phyloP scores from a whole-genome alignment of 1,140 invertebrate genomes.

The Oppia nitens region DNA sequence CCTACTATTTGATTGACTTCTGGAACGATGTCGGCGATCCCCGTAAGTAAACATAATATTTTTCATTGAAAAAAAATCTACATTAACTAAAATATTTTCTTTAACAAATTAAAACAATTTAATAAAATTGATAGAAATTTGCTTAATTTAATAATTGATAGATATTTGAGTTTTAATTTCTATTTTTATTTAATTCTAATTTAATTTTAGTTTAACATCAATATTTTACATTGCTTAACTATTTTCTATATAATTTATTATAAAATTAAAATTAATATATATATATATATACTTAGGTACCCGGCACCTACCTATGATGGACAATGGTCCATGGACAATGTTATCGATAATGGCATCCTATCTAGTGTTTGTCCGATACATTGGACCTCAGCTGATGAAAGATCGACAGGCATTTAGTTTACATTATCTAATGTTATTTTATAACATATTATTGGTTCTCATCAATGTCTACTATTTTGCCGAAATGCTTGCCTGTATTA shows the following conservation, averaged over 20 bases:
- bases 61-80: too few relatives aligned
- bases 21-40: constrained; percentile 11
- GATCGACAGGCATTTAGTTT: constrained; percentile 57
- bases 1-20: constrained; percentile 6
- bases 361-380: neutral
- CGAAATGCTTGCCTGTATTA: neutral
- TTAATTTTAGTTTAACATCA: too few relatives aligned
- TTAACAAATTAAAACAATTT: too few relatives aligned
- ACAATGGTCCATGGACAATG: neutral
- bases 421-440: constrained; percentile 55
- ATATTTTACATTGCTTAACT: too few relatives aligned
- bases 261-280: too few relatives aligned
- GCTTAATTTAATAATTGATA: too few relatives aligned
- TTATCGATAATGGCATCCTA: neutral
- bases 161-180: too few relatives aligned
- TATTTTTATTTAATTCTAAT: too few relatives aligned
- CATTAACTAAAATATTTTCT: too few relatives aligned
- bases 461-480: constrained; percentile 18
- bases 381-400: constrained; percentile 64
- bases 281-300: too few relatives aligned
- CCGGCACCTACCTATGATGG: neutral
- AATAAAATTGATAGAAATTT: too few relatives aligned
- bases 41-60: neutral
- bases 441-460: constrained; percentile 58
- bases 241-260: too few relatives aligned